A percentile compares a stretch with the other conserved stretches of the same genome.
Conservation (phyloP, 2,113 vertebrate species). For the Chaetodon auriga region DNA sequence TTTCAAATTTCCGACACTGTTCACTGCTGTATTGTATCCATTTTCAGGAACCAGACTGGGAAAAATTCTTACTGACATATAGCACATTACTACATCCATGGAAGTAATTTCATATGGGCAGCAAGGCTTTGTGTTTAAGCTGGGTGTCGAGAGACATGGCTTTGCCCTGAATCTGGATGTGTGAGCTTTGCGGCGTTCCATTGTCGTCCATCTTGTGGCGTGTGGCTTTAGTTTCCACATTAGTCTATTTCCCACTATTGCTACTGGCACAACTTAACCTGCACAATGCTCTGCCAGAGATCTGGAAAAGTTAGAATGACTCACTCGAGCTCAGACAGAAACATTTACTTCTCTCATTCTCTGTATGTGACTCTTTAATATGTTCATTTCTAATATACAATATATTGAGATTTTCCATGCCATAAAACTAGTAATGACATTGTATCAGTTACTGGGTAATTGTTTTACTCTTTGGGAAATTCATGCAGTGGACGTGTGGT, state of each 20-base stretch:
- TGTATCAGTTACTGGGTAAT: constrained; percentile 30
- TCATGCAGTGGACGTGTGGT: background rate
- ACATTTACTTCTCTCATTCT: constrained; percentile 68
- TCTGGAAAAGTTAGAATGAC: constrained; percentile 87
- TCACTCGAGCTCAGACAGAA: constrained; percentile 79
- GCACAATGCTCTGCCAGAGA: constrained; percentile 75
- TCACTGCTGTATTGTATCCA: constrained; percentile 1
- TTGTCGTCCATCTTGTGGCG: constrained; percentile 79
- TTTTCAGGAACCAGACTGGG: constrained; percentile 12
- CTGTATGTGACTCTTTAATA: constrained; percentile 66
- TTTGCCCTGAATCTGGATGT: constrained; percentile 61
- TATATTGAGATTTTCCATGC: constrained; percentile 59
- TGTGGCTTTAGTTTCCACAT: constrained; percentile 86
- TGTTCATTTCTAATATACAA: constrained; percentile 54
- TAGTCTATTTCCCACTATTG: constrained; percentile 82
- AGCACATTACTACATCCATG: constrained; percentile 21
- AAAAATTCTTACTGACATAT: constrained; percentile 37
- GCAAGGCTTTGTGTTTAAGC: constrained; percentile 54
- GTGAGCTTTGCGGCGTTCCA: constrained; percentile 73
- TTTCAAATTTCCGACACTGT: too few species aligned
- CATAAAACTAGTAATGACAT: constrained; percentile 35
- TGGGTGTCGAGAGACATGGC: constrained; percentile 66
- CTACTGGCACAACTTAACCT: constrained; percentile 78
- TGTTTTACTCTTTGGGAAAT: constrained; percentile 25
- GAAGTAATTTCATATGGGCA: constrained; percentile 53